Conservation (phyloP, 2,797 vertebrate species). For the Emys orbicularis region DNA sequence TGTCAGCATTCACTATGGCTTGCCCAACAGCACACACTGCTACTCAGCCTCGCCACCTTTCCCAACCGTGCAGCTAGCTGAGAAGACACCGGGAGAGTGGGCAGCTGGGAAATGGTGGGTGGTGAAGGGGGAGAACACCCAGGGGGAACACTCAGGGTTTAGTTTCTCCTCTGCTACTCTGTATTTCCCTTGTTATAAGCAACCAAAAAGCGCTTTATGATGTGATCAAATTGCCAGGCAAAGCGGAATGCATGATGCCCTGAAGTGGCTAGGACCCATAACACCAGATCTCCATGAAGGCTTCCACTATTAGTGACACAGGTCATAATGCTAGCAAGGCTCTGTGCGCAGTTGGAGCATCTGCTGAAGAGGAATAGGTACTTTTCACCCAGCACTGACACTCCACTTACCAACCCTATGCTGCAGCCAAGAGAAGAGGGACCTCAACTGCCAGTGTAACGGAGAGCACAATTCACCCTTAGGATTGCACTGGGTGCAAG, state of each 20-base stretch:
- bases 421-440: not conserved
- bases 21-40: slow-evolving; percentile 58
- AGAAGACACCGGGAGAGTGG: slow-evolving; percentile 16
- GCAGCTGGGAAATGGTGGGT: not conserved
- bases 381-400: rapidly evolving
- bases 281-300: not conserved
- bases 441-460: not conserved
- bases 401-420: not conserved
- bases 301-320: not conserved
- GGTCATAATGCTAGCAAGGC: not conserved
- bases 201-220: slow-evolving; percentile 35
- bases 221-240: not conserved
- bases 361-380: rapidly evolving
- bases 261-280: not conserved
- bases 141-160: not conserved
- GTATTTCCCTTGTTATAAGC: slow-evolving; percentile 23
- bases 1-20: slow-evolving; percentile 62
- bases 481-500: not conserved
- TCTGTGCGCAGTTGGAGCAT: not conserved
- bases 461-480: not conserved
- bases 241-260: not conserved
- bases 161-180: not conserved
- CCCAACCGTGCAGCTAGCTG: not conserved
- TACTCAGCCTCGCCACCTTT: slow-evolving; percentile 18
- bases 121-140: not conserved